These are phyloP conservation scores for Lethenteron reissneri DNA, from an alignment of 2,113 vertebrate species.

Conservation along the genomic window DNA sequence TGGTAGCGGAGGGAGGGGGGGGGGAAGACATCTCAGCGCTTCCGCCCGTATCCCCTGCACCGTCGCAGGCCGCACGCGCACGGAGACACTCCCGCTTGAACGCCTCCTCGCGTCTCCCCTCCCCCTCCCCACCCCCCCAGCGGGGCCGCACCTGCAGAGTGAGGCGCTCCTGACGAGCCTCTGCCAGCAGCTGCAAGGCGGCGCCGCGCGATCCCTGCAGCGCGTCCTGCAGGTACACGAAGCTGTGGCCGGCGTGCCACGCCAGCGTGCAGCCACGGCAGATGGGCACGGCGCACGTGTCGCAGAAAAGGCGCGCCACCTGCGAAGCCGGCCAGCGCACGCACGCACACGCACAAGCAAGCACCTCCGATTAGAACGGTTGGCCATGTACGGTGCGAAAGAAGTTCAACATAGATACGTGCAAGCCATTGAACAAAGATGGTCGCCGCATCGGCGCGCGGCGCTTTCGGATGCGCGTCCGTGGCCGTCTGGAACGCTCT, in stretches of 20 bases:
- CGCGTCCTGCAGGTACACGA: conserved; percentile 2
- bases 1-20: background rate
- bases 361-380: too few species aligned
- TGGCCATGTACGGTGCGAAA: too few species aligned
- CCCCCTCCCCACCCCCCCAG: background rate
- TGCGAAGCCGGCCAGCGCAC: background rate
- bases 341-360: too few species aligned
- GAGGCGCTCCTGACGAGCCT: background rate
- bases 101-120: background rate
- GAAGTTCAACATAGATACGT: too few species aligned
- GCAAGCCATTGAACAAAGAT: too few species aligned
- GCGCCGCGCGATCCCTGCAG: background rate
- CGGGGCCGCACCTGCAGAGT: background rate
- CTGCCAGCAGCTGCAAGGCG: background rate
- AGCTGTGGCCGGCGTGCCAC: background rate
- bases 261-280: background rate
- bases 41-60: background rate
- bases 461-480: too few species aligned
- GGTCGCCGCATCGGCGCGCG: too few species aligned
- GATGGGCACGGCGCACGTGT: conserved; percentile 3
- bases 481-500: too few species aligned
- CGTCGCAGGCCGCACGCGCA: background rate
- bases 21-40: background rate
- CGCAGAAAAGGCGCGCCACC: conserved; percentile 1
- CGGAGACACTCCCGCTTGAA: background rate